phyloP scores from a whole-genome alignment of 2,888 invertebrate species.

The Syrphus vitripennis region DNA sequence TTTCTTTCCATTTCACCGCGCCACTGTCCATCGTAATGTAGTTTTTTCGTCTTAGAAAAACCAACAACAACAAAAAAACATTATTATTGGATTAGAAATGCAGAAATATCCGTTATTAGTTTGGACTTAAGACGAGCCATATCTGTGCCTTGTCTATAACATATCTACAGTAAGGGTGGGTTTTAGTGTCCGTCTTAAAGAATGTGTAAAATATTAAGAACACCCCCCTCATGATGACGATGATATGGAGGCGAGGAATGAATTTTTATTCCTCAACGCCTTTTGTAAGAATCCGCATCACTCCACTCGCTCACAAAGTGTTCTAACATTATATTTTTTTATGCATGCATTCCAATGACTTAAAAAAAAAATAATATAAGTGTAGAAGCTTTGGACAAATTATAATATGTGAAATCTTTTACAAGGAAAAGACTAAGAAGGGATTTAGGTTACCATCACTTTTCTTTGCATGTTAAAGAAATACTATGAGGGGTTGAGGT shows the following conservation, averaged over 20 bases:
- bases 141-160: conserved; percentile 42
- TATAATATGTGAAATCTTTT: conserved; percentile 68
- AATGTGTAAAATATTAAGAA: conserved; percentile 56
- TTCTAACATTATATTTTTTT: conserved; percentile 14
- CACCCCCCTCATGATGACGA: neutral
- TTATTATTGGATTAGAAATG: conserved; percentile 74
- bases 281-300: conserved; percentile 52
- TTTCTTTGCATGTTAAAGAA: neutral
- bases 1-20: neutral
- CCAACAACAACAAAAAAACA: conserved; percentile 7
- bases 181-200: conserved; percentile 42
- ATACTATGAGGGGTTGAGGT: neutral
- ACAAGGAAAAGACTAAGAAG: conserved; percentile 73
- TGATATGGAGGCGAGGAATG: neutral
- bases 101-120: conserved; percentile 73
- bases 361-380: too few relatives aligned
- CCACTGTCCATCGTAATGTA: too few relatives aligned
- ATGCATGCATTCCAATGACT: conserved; percentile 56
- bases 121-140: conserved; percentile 68
- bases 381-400: conserved; percentile 19
- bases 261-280: conserved; percentile 58
- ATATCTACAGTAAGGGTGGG: neutral
- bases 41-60: conserved; percentile 14
- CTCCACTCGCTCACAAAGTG: conserved; percentile 8
- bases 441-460: conserved; percentile 69